Base-by-base conservation (phyloP, 2,888 invertebrate genomes). In the Ormyrus rosae region DNA sequence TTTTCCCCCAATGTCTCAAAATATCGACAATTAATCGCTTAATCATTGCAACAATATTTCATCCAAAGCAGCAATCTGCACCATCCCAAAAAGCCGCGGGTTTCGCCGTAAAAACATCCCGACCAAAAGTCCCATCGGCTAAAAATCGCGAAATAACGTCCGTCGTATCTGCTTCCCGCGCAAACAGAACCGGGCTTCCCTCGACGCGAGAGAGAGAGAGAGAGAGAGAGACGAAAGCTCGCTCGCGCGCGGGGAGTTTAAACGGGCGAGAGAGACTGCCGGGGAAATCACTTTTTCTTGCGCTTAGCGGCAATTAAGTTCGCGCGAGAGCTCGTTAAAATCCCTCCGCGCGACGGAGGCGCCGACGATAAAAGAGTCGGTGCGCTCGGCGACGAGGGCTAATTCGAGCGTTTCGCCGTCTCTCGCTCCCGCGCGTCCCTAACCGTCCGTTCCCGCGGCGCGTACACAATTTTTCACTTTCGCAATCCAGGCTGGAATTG, bases 311-410 rank as follows among this genome's bases (percentile, higher is more conserved):
- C 74, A 74, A 74, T 74, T 60, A 67, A 58, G 65, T 50, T 46
- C 51, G 48, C 56, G n/a, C 10, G 34, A 13, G 63, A 45, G 60
- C 58, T 67, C 67, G 60, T 67, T 74, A 67, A 74, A 74, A 74
- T 50, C 75, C 51, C 45, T 11, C 13, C 50, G 58, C n/a, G 64
- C 53, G 60, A 75, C 60, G 75, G 34, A 60, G 9, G 67, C n/a
- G 6, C 34, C 67, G 75, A 67, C 67, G 60, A 75, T 75, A 67
- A 75, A 75, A 67, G 67, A 60, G 60, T 63, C 19, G 55, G 46
- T 55, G 34, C 34, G 34, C 34, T 34, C 34, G 34, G 3, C 34
- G 34, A 34, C 34, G 4, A 51, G 74, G 58, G 58, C 74, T 74
- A 74, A 74, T 74, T 74, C 74, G 56, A 58, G 19, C 34, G 50